Conservation (phyloP, 2,113 vertebrate species). For the Acrocephalus kingi region DNA sequence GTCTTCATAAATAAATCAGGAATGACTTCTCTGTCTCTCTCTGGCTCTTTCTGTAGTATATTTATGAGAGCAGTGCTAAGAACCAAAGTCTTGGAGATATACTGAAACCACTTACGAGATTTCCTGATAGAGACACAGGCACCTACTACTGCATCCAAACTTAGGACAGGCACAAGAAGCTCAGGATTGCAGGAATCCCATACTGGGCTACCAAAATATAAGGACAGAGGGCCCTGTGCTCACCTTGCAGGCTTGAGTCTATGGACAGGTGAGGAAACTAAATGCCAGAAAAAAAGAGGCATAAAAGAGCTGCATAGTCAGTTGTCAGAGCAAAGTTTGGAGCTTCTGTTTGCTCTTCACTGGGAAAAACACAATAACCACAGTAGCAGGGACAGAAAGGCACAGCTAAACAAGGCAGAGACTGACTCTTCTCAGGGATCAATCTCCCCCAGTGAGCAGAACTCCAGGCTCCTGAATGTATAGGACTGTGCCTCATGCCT, state of each 20-base stretch:
- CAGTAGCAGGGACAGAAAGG: not conserved
- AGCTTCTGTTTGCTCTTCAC: not conserved
- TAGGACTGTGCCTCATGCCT: not conserved
- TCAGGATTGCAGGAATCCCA: not conserved
- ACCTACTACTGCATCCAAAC: not conserved
- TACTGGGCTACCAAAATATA: not conserved
- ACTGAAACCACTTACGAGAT: not conserved
- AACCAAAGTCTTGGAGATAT: not conserved
- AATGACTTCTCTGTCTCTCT: not conserved
- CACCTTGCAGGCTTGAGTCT: not conserved
- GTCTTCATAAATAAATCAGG: slow-evolving; percentile 4
- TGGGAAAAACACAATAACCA: not conserved
- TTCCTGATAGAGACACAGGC: not conserved
- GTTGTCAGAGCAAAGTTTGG: not conserved
- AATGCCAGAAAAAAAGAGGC: not conserved
- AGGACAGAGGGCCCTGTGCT: not conserved
- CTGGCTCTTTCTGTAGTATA: not conserved
- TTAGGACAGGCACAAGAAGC: not conserved
- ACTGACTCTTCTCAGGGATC: not conserved
- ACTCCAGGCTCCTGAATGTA: not conserved
- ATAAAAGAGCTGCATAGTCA: not conserved
- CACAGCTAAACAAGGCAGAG: not conserved
- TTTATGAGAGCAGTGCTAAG: not conserved
- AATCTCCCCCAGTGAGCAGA: not conserved
- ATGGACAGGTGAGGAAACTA: not conserved